Conservation (phyloP, 2,797 vertebrate genomes). For the Momotus momota region DNA sequence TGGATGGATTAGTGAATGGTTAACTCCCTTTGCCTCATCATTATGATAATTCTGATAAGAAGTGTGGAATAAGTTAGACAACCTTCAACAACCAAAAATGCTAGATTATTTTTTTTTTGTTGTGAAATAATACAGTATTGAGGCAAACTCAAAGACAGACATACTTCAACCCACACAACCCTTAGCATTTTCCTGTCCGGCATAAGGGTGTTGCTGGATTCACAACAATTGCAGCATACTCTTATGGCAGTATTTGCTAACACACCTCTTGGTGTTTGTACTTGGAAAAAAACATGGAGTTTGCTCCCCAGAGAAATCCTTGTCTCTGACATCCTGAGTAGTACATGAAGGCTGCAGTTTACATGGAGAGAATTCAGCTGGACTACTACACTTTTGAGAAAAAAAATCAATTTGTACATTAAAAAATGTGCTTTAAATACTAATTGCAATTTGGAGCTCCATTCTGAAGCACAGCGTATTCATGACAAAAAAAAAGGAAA, state of each 20-base stretch:
- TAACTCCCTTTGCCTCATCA: neutral
- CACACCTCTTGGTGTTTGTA: neutral
- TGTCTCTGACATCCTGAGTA: neutral
- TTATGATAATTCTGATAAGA: neutral
- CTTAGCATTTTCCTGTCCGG: neutral
- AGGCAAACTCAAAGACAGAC: neutral
- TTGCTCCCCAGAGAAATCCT: neutral
- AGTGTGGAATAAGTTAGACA: neutral
- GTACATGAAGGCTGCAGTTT: neutral
- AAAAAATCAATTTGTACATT: neutral
- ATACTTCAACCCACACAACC: neutral
- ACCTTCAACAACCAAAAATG: neutral
- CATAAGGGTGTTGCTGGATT: neutral
- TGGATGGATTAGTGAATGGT: neutral
- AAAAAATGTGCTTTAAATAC: neutral
- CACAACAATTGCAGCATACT: neutral
- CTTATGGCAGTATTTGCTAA: neutral
- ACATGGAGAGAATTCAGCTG: neutral
- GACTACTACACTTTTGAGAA: neutral
- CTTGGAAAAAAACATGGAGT: neutral
- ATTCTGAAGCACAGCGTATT: neutral
- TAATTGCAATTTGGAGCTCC: neutral
- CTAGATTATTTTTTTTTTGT: neutral
- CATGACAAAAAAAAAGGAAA: neutral
- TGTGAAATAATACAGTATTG: neutral